Evolutionary conservation across 92 coral and sea anemone genomes (phyloP), one percentile per base, ranked within the genome.

Genomic region (Desmophyllum pertusum): DNA sequence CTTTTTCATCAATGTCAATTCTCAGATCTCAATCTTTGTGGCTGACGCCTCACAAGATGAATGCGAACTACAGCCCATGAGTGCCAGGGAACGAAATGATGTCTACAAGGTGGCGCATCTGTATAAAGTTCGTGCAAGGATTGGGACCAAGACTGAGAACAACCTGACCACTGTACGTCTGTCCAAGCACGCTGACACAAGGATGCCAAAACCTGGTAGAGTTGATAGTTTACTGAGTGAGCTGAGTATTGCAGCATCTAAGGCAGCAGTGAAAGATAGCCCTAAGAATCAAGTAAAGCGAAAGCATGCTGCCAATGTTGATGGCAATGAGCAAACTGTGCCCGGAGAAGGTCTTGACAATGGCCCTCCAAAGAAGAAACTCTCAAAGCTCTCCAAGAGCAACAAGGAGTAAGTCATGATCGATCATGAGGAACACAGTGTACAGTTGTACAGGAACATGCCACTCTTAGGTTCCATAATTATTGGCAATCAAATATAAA

Each of bases 151-250:
- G 83, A 43, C 89, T 10, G 81, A 67, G 53, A 95, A 87, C 63
- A 92, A 67, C 76, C 90, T 89, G 33, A 86, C 98, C 4, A 95
- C 97, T n/a, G 86, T 96, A 25, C 76, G 84, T 61, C 89, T 96
- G 83, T 86, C 94, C 46, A 96, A 96, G 80, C 85, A 73, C 40
- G 80, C 90, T 1, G 93, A 83, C 45, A 90, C 95, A 23, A 83
- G 78, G 71, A 89, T 94, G 84, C 99, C 99, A 11, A 90, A 83
- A 67, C 90, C 96, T 2, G 99, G 99, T 10, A 90, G 88, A 78
- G 91, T 92, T 35, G 99, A 96, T 61, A 70, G 81, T 11, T 88
- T 96, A 50, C 86, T 96, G 66, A 92, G 98, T 50, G 69, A 87
- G 39, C 85, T 96, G 73, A 92, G 96, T 71, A 91, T 91, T 76